phyloP scores from a whole-genome alignment of 2,797 vertebrate genomes.

The Catamblyrhynchus diadema region DNA sequence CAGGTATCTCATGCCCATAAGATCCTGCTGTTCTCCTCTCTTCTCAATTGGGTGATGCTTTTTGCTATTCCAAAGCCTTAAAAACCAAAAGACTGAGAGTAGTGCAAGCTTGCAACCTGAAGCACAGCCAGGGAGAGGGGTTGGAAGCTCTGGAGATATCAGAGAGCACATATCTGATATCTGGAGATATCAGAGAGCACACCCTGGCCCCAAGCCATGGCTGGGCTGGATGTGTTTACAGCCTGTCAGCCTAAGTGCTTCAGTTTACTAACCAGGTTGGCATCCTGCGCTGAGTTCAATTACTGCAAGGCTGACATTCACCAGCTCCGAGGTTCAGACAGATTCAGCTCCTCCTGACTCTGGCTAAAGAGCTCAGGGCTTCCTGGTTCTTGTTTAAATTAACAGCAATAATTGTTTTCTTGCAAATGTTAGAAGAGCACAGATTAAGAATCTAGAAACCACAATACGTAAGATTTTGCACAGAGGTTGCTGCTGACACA shows the following conservation, averaged over 20 bases:
- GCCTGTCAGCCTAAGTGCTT: conserved; percentile 15
- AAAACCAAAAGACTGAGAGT: background rate
- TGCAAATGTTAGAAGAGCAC: background rate
- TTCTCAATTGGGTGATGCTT: background rate
- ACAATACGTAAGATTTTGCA: background rate
- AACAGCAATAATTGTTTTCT: conserved; percentile 2
- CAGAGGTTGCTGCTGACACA: background rate
- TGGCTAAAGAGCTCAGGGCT: background rate
- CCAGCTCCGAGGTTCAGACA: conserved; percentile 14
- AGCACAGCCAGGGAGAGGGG: background rate
- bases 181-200: background rate
- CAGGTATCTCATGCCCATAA: background rate
- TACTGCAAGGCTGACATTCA: conserved; percentile 1
- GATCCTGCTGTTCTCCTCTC: background rate
- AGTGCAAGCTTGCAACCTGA: background rate
- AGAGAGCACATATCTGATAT: background rate
- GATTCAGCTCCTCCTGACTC: background rate
- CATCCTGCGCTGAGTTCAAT: conserved; percentile 10
- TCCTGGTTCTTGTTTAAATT: conserved; percentile 12
- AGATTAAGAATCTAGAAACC: conserved; percentile 24
- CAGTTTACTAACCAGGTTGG: conserved; percentile 42
- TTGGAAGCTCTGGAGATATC: background rate
- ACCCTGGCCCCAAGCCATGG: background rate
- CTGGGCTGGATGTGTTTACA: conserved; percentile 33
- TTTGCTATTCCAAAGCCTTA: background rate